A percentile compares a stretch with the other conserved stretches of the same genome.
Conservation (phyloP, 53 echinoderm and acorn worm species). For the Crossaster papposus region DNA sequence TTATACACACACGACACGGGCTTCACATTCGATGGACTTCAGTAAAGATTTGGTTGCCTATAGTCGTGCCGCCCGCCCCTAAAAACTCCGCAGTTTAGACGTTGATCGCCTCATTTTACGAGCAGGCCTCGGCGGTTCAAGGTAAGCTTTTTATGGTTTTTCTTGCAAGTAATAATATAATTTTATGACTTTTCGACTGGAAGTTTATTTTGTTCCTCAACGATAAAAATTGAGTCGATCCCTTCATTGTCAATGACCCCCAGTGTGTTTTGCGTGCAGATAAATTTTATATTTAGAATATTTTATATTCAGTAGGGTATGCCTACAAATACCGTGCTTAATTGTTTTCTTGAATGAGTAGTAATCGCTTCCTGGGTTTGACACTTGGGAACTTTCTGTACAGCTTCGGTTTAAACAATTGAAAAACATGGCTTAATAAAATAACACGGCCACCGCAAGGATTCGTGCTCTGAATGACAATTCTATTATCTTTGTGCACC, state of each 20-base stretch:
- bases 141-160: conserved; percentile 53
- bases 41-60: conserved; percentile 1
- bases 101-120: conserved; percentile 42
- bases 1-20: conserved; percentile 16
- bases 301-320: not conserved
- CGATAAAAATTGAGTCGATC: conserved; percentile 37
- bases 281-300: conserved; percentile 13
- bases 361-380: conserved; percentile 10
- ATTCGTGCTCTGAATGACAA: not conserved
- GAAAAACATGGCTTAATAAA: not conserved
- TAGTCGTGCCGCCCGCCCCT: conserved; percentile 45
- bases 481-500: not conserved
- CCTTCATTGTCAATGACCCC: conserved; percentile 28
- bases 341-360: not conserved
- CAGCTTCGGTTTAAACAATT: not conserved
- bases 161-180: conserved; percentile 45
- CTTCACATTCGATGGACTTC: not conserved
- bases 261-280: not conserved
- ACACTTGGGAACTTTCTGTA: conserved; percentile 5
- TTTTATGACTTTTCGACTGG: conserved; percentile 54
- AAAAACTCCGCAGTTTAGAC: conserved; percentile 15
- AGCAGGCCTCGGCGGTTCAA: conserved; percentile 52
- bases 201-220: conserved; percentile 46
- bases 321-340: not conserved
- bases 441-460: not conserved